phyloP scores from a whole-genome alignment of 2,888 invertebrate genomes.

The Pyrocoelia pectoralis region DNA sequence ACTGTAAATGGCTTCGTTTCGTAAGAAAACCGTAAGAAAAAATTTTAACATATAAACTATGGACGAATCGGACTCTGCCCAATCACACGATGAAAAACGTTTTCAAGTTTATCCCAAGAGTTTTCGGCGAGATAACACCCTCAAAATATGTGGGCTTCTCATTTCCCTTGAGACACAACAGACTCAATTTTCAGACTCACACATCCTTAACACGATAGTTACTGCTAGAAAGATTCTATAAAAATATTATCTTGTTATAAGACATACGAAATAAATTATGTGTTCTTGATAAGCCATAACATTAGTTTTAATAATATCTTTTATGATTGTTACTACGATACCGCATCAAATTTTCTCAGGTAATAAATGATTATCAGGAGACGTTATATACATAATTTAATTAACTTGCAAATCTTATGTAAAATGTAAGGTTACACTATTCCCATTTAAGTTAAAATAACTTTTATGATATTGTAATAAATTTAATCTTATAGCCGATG shows the following conservation, averaged over 20 bases:
- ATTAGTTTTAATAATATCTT: conserved; percentile 12
- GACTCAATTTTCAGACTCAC: conserved; percentile 52
- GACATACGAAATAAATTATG: conserved; percentile 28
- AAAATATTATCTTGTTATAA: conserved; percentile 51
- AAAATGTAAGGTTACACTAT: too few relatives aligned
- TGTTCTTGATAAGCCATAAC: conserved; percentile 24
- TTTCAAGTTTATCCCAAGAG: conserved; percentile 51
- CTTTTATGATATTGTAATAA: too few relatives aligned
- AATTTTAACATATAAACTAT: conserved; percentile 19
- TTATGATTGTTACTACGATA: neutral
- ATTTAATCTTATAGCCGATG: too few relatives aligned
- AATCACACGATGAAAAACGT: conserved; percentile 48
- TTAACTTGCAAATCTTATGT: too few relatives aligned
- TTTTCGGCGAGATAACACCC: conserved; percentile 52
- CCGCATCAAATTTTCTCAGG: neutral
- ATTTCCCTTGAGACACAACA: conserved; percentile 55
- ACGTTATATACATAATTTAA: neutral
- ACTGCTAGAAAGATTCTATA: conserved; percentile 53
- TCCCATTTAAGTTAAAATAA: too few relatives aligned
- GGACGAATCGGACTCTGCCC: conserved; percentile 34
- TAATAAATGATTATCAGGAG: neutral
- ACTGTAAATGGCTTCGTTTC: neutral
- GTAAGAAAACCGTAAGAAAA: conserved; percentile 18
- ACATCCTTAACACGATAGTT: conserved; percentile 55
- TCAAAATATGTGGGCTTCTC: conserved; percentile 53